Percentiles rank a stretch among this genome's conserved stretches.
phyloP scores from a whole-genome alignment of 2,888 invertebrate genomes.

The Carterocephalus palaemon region DNA sequence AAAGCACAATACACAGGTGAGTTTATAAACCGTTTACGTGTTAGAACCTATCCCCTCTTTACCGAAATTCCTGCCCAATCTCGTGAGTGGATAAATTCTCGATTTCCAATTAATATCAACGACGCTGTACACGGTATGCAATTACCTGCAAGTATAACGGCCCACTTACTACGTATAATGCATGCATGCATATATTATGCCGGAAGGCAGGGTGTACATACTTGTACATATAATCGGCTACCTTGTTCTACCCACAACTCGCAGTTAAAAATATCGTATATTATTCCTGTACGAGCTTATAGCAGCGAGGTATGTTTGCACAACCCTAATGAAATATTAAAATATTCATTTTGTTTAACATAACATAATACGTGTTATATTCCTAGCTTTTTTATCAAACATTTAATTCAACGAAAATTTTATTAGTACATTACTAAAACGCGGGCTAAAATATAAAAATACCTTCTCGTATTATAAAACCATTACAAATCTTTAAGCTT shows the following conservation, averaged over 20 bases:
- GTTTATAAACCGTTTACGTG: no score
- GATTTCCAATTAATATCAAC: slow-evolving; percentile 21
- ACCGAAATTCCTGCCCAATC: slow-evolving; percentile 13
- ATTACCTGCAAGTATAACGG: slow-evolving; percentile 21
- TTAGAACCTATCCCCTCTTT: no score
- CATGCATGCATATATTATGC: slow-evolving; percentile 23
- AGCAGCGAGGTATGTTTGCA: slow-evolving; percentile 9
- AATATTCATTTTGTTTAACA: slow-evolving; percentile 17
- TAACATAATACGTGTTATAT: no score
- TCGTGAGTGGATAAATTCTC: slow-evolving; percentile 21
- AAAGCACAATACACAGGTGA: no score
- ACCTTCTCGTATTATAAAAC: no score
- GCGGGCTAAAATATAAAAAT: no score
- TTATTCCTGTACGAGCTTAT: background rate
- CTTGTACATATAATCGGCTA: background rate
- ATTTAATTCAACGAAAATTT: no score
- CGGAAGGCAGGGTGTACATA: background rate
- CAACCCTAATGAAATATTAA: slow-evolving; percentile 10
- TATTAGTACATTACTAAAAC: no score
- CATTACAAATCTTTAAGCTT: no score
- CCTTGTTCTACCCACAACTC: background rate
- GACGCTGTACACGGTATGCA: slow-evolving; percentile 15
- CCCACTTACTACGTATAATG: slow-evolving; percentile 18
- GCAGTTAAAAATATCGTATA: slow-evolving; percentile 11
- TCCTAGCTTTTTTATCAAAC: no score